A percentile compares a stretch with the other conserved stretches of the same genome.
These are phyloP conservation scores for Dendrolimus houi DNA, from an alignment of 2,888 invertebrate species.

Conservation along the genomic window DNA sequence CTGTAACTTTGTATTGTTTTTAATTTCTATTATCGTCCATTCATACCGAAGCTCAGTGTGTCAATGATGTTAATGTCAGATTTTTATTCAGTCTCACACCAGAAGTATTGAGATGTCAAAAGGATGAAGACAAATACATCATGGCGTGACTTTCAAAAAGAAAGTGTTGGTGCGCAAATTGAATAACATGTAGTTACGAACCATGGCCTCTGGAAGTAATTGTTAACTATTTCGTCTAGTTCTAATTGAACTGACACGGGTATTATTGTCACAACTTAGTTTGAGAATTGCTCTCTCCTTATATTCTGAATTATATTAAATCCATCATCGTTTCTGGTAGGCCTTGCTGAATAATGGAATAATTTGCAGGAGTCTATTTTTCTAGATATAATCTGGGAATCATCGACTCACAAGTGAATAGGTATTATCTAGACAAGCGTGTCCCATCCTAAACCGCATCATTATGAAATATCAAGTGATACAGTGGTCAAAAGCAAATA, in stretches of 20 bases:
- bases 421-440: too few relatives aligned
- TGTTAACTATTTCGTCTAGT: background rate
- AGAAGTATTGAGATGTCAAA: slow-evolving; percentile 63
- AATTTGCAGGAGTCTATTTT: too few relatives aligned
- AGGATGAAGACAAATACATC: slow-evolving; percentile 67
- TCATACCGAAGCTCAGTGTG: slow-evolving; percentile 9
- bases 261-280: too few relatives aligned
- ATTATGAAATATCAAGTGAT: too few relatives aligned
- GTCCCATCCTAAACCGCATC: too few relatives aligned
- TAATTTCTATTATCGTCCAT: slow-evolving; percentile 23
- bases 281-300: too few relatives aligned
- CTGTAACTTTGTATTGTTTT: slow-evolving; percentile 16
- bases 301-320: too few relatives aligned
- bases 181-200: slow-evolving; percentile 22
- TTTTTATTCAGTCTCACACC: slow-evolving; percentile 41
- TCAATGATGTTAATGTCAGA: slow-evolving; percentile 35
- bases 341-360: too few relatives aligned
- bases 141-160: slow-evolving; percentile 63
- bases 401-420: too few relatives aligned
- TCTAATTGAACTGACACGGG: background rate
- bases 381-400: too few relatives aligned
- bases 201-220: background rate
- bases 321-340: too few relatives aligned
- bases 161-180: slow-evolving; percentile 55
- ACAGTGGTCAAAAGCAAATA: too few relatives aligned